A percentile compares a stretch with the other conserved stretches of the same genome.
phyloP scores from a whole-genome alignment of 2,797 vertebrate species.

The Fringilla coelebs region DNA sequence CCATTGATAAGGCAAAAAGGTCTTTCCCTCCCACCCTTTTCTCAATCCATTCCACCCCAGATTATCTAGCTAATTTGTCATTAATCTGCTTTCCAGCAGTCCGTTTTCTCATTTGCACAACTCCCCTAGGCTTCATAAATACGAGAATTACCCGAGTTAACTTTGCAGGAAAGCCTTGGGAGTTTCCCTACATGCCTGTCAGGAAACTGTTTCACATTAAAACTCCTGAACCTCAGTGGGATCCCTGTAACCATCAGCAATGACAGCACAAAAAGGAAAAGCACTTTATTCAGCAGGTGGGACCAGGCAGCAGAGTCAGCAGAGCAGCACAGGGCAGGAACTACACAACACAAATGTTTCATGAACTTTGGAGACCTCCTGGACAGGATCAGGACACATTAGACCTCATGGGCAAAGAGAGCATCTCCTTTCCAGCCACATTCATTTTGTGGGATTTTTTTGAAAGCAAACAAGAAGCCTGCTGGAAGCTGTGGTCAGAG shows the following conservation, averaged over 20 bases:
- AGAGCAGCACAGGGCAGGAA: neutral
- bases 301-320: neutral
- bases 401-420: neutral
- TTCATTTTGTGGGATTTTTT: accelerated
- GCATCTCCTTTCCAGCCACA: neutral
- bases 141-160: neutral
- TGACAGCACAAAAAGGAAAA: neutral
- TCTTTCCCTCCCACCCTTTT: neutral
- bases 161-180: neutral
- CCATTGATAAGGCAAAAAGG: neutral
- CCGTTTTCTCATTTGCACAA: neutral
- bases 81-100: neutral
- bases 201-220: neutral
- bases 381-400: neutral
- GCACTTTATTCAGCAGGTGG: neutral
- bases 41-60: neutral
- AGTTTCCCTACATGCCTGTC: neutral
- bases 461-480: neutral
- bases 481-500: neutral
- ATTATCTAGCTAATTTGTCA: neutral
- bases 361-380: conserved; percentile 6
- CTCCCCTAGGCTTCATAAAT: neutral
- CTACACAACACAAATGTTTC: neutral
- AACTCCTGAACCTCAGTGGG: neutral
- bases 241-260: neutral